Conservation (phyloP, 23 tunicate species). For the Trididemnum nubilum region DNA sequence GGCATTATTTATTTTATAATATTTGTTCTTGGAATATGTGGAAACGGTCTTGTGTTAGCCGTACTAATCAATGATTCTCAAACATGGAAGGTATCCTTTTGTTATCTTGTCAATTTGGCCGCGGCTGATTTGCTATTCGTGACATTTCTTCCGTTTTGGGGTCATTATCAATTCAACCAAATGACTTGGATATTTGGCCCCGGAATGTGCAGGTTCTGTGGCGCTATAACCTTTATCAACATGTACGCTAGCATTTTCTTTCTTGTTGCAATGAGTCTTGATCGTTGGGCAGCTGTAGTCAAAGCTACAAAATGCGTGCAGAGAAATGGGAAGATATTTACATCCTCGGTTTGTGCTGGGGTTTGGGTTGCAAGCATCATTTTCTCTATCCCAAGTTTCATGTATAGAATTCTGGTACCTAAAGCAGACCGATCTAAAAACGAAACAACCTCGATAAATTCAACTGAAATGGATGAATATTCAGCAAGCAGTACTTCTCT, state of each 20-base stretch:
- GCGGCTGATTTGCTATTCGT: conserved; percentile 69
- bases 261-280: conserved; percentile 77
- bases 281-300: conserved; percentile 79
- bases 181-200: conserved; percentile 67
- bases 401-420: conserved; percentile 33
- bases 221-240: conserved; percentile 46
- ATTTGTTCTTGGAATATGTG: conserved; percentile 53
- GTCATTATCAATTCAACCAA: conserved; percentile 44
- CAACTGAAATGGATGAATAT: too few species aligned
- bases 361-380: conserved; percentile 56
- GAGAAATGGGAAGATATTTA: conserved; percentile 23
- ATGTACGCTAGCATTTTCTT: conserved; percentile 85
- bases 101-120: conserved; percentile 75
- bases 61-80: conserved; percentile 46
- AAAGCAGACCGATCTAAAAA: not conserved
- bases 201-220: conserved; percentile 54
- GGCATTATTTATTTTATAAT: conserved; percentile 44
- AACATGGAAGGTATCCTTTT: conserved; percentile 57
- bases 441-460: too few species aligned
- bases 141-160: conserved; percentile 62
- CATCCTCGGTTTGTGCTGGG: conserved; percentile 39
- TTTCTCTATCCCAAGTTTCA: conserved; percentile 49
- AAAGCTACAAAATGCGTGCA: conserved; percentile 53
- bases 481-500: too few species aligned
- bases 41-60: conserved; percentile 59